Evolutionary conservation across 2,888 invertebrate genomes (phyloP).

Genomic region (Drosophila formosana): DNA sequence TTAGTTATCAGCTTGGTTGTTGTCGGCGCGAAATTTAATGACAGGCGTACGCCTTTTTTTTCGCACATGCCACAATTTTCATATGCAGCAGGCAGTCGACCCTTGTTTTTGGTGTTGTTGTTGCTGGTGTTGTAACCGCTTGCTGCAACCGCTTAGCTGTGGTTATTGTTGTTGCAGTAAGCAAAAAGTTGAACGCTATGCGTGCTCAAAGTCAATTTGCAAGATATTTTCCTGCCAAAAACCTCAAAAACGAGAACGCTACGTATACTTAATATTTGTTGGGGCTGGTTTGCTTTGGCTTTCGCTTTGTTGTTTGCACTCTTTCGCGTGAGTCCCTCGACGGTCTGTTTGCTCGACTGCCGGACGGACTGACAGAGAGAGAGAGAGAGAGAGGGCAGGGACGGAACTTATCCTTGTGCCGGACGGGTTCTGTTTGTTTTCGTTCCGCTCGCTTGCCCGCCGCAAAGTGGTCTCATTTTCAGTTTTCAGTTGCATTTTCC

Average conservation of each 20-base stretch:
- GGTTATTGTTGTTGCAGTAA: conserved; percentile 46
- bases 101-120: conserved; percentile 34
- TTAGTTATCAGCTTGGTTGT: conserved; percentile 66
- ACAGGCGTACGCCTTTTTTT: conserved; percentile 74
- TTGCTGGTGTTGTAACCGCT: conserved; percentile 22
- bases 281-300: conserved; percentile 10
- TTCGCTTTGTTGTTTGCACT: conserved; percentile 22
- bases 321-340: conserved; percentile 40
- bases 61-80: conserved; percentile 71
- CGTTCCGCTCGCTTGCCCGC: conserved; percentile 64
- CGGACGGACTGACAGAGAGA: conserved; percentile 2
- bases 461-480: conserved; percentile 57
- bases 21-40: conserved; percentile 76
- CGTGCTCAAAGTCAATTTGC: conserved; percentile 77
- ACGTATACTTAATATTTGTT: conserved; percentile 69
- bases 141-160: conserved; percentile 22
- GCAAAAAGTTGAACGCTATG: conserved; percentile 59
- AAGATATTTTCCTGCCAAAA: conserved; percentile 68
- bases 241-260: conserved; percentile 36
- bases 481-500: conserved; percentile 56
- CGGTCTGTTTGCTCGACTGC: conserved; percentile 6
- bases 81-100: conserved; percentile 53
- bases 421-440: conserved; percentile 60
- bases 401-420: conserved; percentile 37
- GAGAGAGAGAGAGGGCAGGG: conserved; percentile 3